A percentile compares a stretch with the other conserved stretches of the same genome.
These are phyloP conservation scores for Propithecus deckenii DNA, from an alignment of 2,797 vertebrate species.

Conservation along the genomic window DNA sequence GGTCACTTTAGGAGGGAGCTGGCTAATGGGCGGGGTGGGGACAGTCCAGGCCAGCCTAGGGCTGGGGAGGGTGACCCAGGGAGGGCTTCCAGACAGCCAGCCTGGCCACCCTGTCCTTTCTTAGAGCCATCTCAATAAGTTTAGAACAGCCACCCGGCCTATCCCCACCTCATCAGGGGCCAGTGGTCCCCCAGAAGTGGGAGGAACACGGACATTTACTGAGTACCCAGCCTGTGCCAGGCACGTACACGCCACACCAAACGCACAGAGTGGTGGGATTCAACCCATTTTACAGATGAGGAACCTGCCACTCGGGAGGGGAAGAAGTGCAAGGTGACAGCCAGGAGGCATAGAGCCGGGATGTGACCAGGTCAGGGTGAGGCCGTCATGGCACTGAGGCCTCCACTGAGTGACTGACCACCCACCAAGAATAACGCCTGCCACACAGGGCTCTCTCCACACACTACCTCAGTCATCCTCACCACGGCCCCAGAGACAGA, in stretches of 20 bases:
- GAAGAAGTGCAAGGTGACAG: background rate
- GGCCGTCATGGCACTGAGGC: background rate
- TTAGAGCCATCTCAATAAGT: slow-evolving; percentile 58
- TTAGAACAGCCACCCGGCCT: background rate
- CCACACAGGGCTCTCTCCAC: background rate
- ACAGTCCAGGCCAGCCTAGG: background rate
- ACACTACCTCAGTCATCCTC: accelerated
- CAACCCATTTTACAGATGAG: background rate
- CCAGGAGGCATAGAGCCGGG: background rate
- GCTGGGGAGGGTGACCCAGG: background rate
- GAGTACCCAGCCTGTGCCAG: background rate
- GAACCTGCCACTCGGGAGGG: background rate
- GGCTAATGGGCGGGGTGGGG: slow-evolving; percentile 30
- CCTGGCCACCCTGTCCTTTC: slow-evolving; percentile 72
- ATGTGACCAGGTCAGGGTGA: background rate
- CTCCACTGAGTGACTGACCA: background rate
- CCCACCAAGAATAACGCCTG: accelerated
- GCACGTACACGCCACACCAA: background rate
- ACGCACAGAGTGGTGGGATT: accelerated
- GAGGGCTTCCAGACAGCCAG: slow-evolving; percentile 27
- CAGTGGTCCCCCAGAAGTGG: background rate
- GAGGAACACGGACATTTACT: background rate
- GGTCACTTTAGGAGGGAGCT: slow-evolving; percentile 56
- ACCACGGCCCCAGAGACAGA: background rate
- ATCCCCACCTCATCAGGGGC: accelerated